phyloP scores from a whole-genome alignment of 2,888 invertebrate species.

The Scaptodrosophila latifasciaeformis region DNA sequence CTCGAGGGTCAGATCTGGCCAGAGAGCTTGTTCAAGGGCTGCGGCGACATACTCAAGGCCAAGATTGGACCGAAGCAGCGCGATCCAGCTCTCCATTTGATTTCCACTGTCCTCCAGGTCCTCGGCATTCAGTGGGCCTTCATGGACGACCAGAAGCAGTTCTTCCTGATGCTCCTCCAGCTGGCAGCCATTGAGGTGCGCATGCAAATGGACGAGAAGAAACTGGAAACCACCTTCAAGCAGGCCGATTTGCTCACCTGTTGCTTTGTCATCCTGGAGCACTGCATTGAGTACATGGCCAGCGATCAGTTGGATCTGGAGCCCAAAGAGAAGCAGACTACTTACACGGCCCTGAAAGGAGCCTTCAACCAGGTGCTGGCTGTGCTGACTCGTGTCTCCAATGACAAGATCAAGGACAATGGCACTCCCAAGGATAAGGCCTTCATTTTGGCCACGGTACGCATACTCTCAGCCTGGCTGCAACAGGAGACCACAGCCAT shows the following conservation, averaged over 20 bases:
- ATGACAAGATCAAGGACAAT: constrained; percentile 84
- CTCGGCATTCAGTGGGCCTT: constrained; percentile 91
- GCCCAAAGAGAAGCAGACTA: constrained; percentile 91
- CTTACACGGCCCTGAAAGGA: constrained; percentile 92
- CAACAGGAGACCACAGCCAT: constrained; percentile 93
- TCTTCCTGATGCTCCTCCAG: constrained; percentile 89
- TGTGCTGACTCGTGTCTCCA: constrained; percentile 83
- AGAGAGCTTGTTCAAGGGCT: constrained; percentile 85
- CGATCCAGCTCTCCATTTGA: constrained; percentile 90
- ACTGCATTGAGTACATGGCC: constrained; percentile 86
- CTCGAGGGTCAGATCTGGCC: constrained; percentile 87
- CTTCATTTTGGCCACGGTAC: constrained; percentile 88
- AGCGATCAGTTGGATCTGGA: constrained; percentile 89
- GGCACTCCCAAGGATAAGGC: constrained; percentile 82
- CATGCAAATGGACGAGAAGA: constrained; percentile 93
- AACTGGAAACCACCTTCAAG: constrained; percentile 84
- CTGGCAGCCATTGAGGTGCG: constrained; percentile 93
- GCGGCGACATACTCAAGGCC: constrained; percentile 88
- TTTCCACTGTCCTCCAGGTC: constrained; percentile 86
- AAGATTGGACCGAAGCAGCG: constrained; percentile 91
- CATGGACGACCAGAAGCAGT: constrained; percentile 85
- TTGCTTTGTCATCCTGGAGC: constrained; percentile 88
- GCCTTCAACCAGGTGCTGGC: constrained; percentile 89
- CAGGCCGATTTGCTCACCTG: constrained; percentile 87
- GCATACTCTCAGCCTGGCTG: constrained; percentile 91